phyloP scores from a whole-genome alignment of 2,797 vertebrate genomes.

The Peromyscus aztecus region DNA sequence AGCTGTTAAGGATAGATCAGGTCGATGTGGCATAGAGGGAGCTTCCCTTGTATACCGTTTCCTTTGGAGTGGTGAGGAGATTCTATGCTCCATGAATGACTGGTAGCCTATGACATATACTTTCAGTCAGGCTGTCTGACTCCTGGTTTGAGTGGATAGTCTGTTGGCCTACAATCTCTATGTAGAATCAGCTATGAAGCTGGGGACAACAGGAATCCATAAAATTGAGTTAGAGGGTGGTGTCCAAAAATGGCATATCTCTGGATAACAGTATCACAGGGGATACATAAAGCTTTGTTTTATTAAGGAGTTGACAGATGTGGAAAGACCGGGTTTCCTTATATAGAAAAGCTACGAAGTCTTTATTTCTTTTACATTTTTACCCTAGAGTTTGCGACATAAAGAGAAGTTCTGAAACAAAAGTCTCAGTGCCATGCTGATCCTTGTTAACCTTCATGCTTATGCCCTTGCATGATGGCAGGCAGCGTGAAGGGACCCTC shows the following conservation, averaged over 20 bases:
- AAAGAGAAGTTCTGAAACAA: conserved; percentile 32
- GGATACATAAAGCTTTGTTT: neutral
- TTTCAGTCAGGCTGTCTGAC: neutral
- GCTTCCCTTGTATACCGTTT: neutral
- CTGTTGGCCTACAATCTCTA: neutral
- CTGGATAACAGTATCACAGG: neutral
- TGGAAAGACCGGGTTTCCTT: neutral
- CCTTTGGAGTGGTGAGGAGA: neutral
- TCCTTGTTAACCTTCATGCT: neutral
- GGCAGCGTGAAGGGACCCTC: neutral
- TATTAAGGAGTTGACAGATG: neutral
- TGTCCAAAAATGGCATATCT: neutral
- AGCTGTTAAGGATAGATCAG: no score
- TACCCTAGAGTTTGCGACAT: neutral
- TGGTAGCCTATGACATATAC: neutral
- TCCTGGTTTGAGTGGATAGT: neutral
- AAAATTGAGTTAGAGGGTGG: no score
- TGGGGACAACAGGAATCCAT: neutral
- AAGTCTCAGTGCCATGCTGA: neutral
- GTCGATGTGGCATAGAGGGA: neutral
- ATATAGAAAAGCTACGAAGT: neutral
- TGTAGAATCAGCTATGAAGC: neutral
- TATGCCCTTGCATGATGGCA: neutral
- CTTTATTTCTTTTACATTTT: neutral
- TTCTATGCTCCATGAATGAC: no score